Evolutionary conservation across 30 jellyfish, hydroid and myxozoan genomes (phyloP), one percentile per base, ranked within the genome.

Genomic region (Euphysa ruthae): DNA sequence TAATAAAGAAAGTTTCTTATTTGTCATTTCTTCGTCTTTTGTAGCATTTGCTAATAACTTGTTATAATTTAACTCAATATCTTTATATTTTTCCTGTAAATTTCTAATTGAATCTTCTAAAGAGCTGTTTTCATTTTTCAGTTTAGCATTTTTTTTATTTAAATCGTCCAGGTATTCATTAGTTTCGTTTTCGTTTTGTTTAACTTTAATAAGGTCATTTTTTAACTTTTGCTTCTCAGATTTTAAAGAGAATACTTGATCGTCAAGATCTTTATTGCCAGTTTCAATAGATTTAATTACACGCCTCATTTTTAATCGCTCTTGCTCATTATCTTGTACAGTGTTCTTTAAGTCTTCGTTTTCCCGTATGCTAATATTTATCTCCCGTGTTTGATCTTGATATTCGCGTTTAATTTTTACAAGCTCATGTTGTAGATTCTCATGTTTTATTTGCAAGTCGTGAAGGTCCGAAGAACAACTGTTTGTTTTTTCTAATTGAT

Each of bases 201-300:
- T 69, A 55, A 49, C 26, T 56, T 66, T 68, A n/a, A 71, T 64
- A 28, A 66, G 46, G 2, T 88, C 98, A 4, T 27, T 52, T 55
- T 63, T 63, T 61, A 88, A 55, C 55, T 75, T 79, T 58, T 88
- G 85, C 49, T 79, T 79, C 0, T 88, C 95, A 46, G 69, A 77
- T 62, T 93, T 30, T 8, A 74, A 43, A 52, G 80, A 93, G 58
- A 70, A 88, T 0, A 81, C 73, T 71, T 88, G 98, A 70, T 88
- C 98, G 35, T 88, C 98, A 49, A 88, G 43, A 70, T 88, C 98
- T 55, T 88, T 88, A 33, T 74, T 88, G 5, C 63, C 82, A 23
- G 79, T 75, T 44, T 80, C 94, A 35, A 74, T 73, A 29, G 84
- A 60, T 60, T 93, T 56, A 43, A 88, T 51, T 51, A 61, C 78